Base-by-base conservation (phyloP, 1,140 invertebrate species). In the Drosophila hydei region DNA sequence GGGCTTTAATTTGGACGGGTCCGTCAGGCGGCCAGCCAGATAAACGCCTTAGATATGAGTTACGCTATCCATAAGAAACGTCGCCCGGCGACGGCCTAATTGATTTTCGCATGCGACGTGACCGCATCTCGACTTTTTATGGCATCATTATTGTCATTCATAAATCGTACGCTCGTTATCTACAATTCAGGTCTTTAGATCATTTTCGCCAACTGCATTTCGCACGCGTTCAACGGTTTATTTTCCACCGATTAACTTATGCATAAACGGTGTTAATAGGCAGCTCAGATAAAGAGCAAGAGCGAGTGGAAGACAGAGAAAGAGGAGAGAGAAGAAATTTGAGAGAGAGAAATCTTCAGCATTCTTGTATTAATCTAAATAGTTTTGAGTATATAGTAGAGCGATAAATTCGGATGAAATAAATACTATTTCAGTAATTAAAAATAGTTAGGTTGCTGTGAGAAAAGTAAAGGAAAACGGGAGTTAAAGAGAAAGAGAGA, bases 101-200 rank as follows among this genome's bases (percentile, higher is more conserved):
- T 85, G 81, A 87, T 84, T 84, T 84, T 80, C 74, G 62, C 77
- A 70, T 71, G 81, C 73, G 70, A 87, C 80, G 74, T 87, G 77
- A 80, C 43, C 43, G 47, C 61, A 52, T 78, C 73, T 74, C 6
- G 21, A 43, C 36, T 54, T 42, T 47, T 62, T 65, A 62, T 70
- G 61, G 43, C 77, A 87, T 79, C 69, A 87, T 84, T 87, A 84
- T 84, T 87, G 81, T 80, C 73, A 64, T 79, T 77, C 77, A 84
- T 77, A 87, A 84, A 87, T 84, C 75, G 69, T 70, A 47, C 40
- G 52, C 51, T 87, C 61, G 77, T 85, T 84, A 79, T 84, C 72
- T 77, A 50, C 42, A 54, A 47, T 40, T 43, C 14, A 40, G 51
- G 67, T 55, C 23, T 16, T 42, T 11, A 60, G 68, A 62, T 76